A percentile compares a stretch with the other conserved stretches of the same genome.
Evolutionary conservation across 2,113 vertebrate species (phyloP).

Genomic region (Cephalopterus ornatus): DNA sequence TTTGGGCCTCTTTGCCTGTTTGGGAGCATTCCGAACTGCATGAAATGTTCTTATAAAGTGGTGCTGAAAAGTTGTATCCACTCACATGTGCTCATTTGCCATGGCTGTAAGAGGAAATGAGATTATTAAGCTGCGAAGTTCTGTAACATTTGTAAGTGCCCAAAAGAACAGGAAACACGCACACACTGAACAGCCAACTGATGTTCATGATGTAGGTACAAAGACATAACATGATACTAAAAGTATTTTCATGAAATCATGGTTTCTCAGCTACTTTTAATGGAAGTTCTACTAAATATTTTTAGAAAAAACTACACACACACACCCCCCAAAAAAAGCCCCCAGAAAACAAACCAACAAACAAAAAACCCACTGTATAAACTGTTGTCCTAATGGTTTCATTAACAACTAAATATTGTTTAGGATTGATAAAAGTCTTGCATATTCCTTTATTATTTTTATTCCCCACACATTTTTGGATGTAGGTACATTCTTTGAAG

Average conservation of each 20-base stretch:
- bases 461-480: background rate
- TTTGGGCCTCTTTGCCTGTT: background rate
- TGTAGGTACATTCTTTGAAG: background rate
- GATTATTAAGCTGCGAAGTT: background rate
- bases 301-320: background rate
- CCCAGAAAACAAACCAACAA: background rate
- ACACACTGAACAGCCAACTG: background rate
- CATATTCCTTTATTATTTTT: background rate
- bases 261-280: background rate
- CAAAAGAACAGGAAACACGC: background rate
- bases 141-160: accelerated
- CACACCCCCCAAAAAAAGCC: background rate
- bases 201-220: background rate
- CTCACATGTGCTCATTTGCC: accelerated
- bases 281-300: background rate
- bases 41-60: background rate
- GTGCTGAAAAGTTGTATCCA: background rate
- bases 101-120: background rate
- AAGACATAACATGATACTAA: background rate
- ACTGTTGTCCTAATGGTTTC: background rate
- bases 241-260: background rate
- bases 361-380: background rate
- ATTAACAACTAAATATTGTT: background rate
- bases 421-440: background rate
- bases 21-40: background rate